A percentile compares a stretch with the other conserved stretches of the same genome.
Evolutionary conservation across 2,113 vertebrate genomes (phyloP).

Genomic region (Dicerorhinus sumatrensis): DNA sequence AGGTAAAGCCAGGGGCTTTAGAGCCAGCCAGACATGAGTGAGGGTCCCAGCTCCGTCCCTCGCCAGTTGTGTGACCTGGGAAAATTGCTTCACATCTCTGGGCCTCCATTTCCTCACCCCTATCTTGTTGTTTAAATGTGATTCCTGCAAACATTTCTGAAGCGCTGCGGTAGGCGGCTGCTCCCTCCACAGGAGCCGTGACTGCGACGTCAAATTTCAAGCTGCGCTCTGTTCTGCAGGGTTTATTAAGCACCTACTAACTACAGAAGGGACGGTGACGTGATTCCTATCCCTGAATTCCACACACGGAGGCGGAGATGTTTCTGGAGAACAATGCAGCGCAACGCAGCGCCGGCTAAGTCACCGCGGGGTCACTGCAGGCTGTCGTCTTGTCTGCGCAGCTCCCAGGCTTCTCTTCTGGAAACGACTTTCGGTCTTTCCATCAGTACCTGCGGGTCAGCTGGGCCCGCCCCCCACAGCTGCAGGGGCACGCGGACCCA

Average conservation of each 20-base stretch:
- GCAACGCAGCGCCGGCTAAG: not conserved
- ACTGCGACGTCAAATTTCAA: not conserved
- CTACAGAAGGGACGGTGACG: not conserved
- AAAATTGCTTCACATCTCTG: not conserved
- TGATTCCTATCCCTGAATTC: not conserved
- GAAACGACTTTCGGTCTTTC: not conserved
- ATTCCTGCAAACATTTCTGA: not conserved
- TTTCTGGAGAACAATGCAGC: not conserved
- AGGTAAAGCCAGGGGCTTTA: not conserved
- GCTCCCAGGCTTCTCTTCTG: not conserved
- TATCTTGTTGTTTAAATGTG: not conserved
- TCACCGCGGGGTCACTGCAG: not conserved
- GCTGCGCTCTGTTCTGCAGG: not conserved
- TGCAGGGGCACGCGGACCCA: too few species aligned
- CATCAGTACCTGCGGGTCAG: not conserved
- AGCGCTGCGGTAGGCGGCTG: not conserved
- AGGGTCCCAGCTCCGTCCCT: not conserved
- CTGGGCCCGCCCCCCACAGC: not conserved
- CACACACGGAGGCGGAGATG: rapidly evolving
- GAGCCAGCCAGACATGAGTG: not conserved
- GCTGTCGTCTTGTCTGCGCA: not conserved
- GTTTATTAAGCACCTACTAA: not conserved
- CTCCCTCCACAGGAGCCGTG: not conserved
- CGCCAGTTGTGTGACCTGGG: not conserved
- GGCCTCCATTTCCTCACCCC: not conserved